Conservation (phyloP, 64 coral and sea anemone genomes). For the Porites lutea region DNA sequence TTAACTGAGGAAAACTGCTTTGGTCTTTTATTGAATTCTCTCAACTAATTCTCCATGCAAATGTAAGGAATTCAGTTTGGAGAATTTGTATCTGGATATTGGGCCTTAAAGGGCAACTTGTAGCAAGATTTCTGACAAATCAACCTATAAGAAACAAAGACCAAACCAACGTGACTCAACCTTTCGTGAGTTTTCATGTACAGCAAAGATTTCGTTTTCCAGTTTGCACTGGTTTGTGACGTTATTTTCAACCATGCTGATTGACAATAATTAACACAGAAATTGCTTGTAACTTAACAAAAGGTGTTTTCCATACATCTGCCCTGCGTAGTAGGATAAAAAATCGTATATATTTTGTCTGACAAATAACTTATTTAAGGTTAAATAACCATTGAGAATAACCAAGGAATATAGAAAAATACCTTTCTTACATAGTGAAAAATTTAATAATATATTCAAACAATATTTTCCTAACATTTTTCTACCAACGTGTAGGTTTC, state of each 20-base stretch:
- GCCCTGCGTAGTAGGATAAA: background rate
- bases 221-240: background rate
- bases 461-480: conserved; percentile 21
- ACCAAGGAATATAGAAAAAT: background rate
- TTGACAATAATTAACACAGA: no score
- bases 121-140: no score
- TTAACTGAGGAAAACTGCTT: no score
- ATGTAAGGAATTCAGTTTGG: no score
- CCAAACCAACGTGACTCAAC: no score
- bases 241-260: background rate
- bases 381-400: background rate
- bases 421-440: background rate
- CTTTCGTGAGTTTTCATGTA: no score
- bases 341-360: background rate
- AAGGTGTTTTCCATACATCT: background rate
- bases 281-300: background rate
- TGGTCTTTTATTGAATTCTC: no score
- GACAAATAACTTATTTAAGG: conserved; percentile 6
- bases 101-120: no score
- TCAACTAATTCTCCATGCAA: no score
- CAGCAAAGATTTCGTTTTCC: background rate
- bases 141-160: no score
- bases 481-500: background rate
- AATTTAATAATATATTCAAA: conserved; percentile 17
- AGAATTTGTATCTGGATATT: no score